A percentile compares a stretch with the other conserved stretches of the same genome.
Evolutionary conservation across 2,888 invertebrate genomes (phyloP).

Genomic region (Synanthedon vespiformis): DNA sequence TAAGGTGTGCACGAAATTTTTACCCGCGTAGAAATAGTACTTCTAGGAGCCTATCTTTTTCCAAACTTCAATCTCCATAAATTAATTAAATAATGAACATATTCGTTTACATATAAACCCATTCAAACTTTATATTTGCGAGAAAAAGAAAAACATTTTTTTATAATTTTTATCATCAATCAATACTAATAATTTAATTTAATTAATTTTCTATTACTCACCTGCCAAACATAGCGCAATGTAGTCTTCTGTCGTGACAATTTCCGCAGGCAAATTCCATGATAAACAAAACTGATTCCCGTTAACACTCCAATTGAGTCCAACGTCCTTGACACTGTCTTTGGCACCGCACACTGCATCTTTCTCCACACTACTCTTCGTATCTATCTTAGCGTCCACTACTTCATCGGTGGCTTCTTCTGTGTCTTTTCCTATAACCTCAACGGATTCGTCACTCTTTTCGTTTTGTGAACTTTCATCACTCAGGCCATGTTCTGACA

Average conservation of each 20-base stretch:
- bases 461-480: slow-evolving; percentile 24
- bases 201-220: no score
- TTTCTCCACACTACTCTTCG: slow-evolving; percentile 13
- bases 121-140: no score
- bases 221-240: slow-evolving; percentile 69
- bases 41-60: no score
- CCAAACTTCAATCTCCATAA: no score
- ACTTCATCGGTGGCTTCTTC: slow-evolving; percentile 7
- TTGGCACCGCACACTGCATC: slow-evolving; percentile 3
- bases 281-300: slow-evolving; percentile 45
- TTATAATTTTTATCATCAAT: no score
- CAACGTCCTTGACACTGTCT: slow-evolving; percentile 5
- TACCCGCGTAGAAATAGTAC: no score
- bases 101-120: no score
- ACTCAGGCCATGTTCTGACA: slow-evolving; percentile 53
- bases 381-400: slow-evolving; percentile 10
- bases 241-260: slow-evolving; percentile 50
- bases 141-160: no score
- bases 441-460: slow-evolving; percentile 17
- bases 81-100: no score
- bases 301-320: slow-evolving; percentile 50
- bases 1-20: no score
- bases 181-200: no score
- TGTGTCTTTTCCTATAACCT: slow-evolving; percentile 17
- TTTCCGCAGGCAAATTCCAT: slow-evolving; percentile 60